These are phyloP conservation scores for Isichthys henryi DNA, from an alignment of 2,113 vertebrate species.

Conservation along the genomic window DNA sequence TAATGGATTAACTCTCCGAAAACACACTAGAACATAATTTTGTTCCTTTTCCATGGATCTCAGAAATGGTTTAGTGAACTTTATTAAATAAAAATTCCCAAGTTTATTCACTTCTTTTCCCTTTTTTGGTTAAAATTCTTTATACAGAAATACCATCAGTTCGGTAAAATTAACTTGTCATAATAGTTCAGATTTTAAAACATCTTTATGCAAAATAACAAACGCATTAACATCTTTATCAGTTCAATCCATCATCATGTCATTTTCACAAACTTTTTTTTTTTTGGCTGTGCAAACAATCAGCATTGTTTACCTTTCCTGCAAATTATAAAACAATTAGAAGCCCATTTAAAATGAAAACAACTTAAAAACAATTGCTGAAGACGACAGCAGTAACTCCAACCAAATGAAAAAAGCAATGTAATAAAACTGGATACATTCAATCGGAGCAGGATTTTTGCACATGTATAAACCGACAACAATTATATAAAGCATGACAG, in stretches of 20 bases:
- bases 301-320: background rate
- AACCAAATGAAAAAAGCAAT: background rate
- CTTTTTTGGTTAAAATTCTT: slow-evolving; percentile 24
- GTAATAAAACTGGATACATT: slow-evolving; percentile 10
- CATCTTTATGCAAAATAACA: slow-evolving; percentile 19
- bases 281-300: slow-evolving; percentile 13
- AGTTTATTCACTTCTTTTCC: slow-evolving; percentile 14
- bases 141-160: slow-evolving; percentile 16
- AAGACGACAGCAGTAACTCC: background rate
- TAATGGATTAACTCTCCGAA: background rate
- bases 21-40: background rate
- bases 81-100: slow-evolving; percentile 15
- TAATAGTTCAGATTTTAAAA: slow-evolving; percentile 19
- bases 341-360: slow-evolving; percentile 15
- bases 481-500: slow-evolving; percentile 3
- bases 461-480: background rate
- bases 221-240: slow-evolving; percentile 15
- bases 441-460: background rate
- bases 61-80: background rate
- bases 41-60: background rate
- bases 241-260: background rate
- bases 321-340: slow-evolving; percentile 8
- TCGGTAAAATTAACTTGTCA: slow-evolving; percentile 16
- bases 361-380: slow-evolving; percentile 4
- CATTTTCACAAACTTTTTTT: background rate